Evolutionary conservation across 2,888 invertebrate genomes (phyloP), one percentile per base, ranked within the genome.

Genomic region (Eupithecia insigniata): DNA sequence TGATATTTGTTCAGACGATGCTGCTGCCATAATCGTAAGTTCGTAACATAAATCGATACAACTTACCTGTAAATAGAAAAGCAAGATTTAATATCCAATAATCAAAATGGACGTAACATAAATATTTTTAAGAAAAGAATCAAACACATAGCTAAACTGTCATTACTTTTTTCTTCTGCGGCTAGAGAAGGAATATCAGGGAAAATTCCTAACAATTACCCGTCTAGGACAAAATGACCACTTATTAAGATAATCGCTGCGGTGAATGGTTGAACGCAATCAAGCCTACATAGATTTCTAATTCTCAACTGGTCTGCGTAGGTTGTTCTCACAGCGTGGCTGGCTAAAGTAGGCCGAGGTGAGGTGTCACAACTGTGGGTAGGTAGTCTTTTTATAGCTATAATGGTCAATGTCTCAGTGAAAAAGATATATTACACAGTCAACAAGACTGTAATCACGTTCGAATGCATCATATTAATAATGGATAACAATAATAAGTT

Each of bases 241-340:
- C 85, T 87, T 89, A 92, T 92, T 91, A 92, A 87, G 88, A 87
- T 92, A 92, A 92, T 91, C 77, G 85, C 76, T 79, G 82, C 79
- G 75, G 78, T 76, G 82, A 74, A 65, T 71, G 76, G 81, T 80
- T 77, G 78, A 75, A 76, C 80, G 80, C 80, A 83, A 85, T 85
- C 83, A 83, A 83, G 85, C 80, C 80, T 78, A 79, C 79, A 81
- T 81, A 83, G 85, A 87, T 88, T 89, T 90, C 90, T 87, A 88
- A 88, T 84, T 81, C 79, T 76, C 69, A 76, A 76, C 75, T 71
- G 73, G 79, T 73, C 69, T 79, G 75, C 72, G 76, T 75, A 75
- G 75, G 74, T 67, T 71, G 77, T 71, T 70, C 71, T 58, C 64
- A 65, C 64, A 72, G 61, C 66, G 55, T 72, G 66, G 67, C 66